Evolutionary conservation across 2,888 invertebrate species (phyloP).

Genomic region (Adelphocoris suturalis): DNA sequence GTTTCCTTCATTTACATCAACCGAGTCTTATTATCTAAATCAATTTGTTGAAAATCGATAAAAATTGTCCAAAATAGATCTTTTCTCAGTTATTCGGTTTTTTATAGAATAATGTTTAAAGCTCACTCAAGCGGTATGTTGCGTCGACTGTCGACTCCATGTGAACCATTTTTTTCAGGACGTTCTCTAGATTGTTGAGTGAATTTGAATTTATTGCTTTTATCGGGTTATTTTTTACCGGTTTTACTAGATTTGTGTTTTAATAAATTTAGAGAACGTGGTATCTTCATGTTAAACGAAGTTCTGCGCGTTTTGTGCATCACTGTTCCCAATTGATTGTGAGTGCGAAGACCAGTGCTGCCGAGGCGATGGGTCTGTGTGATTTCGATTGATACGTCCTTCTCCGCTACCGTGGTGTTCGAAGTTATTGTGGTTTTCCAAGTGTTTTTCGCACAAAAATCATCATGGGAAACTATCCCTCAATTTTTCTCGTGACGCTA

Average conservation of each 20-base stretch:
- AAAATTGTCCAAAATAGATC: too few relatives aligned
- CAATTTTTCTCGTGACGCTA: neutral
- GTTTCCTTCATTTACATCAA: too few relatives aligned
- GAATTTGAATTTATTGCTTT: neutral
- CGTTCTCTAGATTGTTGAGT: neutral
- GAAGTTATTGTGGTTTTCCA: neutral
- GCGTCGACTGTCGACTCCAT: too few relatives aligned
- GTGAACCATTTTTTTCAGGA: too few relatives aligned
- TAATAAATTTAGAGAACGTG: neutral
- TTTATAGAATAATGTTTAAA: too few relatives aligned
- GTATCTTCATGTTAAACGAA: neutral
- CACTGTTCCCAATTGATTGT: conserved; percentile 73
- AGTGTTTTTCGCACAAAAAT: neutral
- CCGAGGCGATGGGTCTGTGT: conserved; percentile 29
- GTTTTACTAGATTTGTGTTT: neutral
- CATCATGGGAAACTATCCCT: neutral
- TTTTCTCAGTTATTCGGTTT: too few relatives aligned
- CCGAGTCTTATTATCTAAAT: too few relatives aligned
- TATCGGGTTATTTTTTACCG: neutral
- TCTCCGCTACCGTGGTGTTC: neutral
- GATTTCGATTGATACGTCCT: neutral
- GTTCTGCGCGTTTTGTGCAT: conserved; percentile 8
- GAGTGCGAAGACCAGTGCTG: conserved; percentile 26
- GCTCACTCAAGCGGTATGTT: too few relatives aligned
- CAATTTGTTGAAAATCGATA: too few relatives aligned